Base-by-base conservation (phyloP, 1,140 invertebrate species). In the Penaeus vannamei region DNA sequence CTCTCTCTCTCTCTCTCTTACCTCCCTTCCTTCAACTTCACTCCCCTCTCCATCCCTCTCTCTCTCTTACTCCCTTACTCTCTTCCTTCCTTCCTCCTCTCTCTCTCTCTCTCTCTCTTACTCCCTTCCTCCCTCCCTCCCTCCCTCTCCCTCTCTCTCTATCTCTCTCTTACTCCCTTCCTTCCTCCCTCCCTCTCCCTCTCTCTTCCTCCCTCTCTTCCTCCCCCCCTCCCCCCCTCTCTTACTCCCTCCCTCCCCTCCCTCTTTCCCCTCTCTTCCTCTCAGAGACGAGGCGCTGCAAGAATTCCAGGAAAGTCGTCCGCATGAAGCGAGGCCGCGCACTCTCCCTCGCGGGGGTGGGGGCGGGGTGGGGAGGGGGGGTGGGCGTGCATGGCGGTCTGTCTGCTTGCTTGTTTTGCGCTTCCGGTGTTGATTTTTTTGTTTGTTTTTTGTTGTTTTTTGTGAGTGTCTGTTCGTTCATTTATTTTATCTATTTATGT, bases 161-260 rank as follows among this genome's bases (percentile, higher is more conserved):
- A 10, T n/a, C 23, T 10, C 53, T 77, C 17, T 42, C 36, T 72
- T 12, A 26, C 22, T 72, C 69, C 36, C 69, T 72, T 32, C 36
- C 69, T 72, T 32, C 36, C 69, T 72, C 69, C 36, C 69, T 76
- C 72, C 42, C 72, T 76, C 72, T 76, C 72, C 42, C 72, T 76
- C 72, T 76, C 72, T 76, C 72, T 76, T 36, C 42, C 72, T 76
- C 72, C 42, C 72, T 76, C 72, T 76, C 72, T 76, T 36, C 42
- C 72, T 76, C 72, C 42, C 72, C 42, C 72, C 42, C 72, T 76
- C 72, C 42, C 72, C 42, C 72, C 42, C 72, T 76, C 72, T 76
- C 72, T 76, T 36, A 32, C 72, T 76, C 72, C 42, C 72, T 76
- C 72, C 42, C 72, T 76, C 72, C 42, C 72, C 42, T 36, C 42